A percentile compares a stretch with the other conserved stretches of the same genome.
These are phyloP conservation scores for Panopea generosa DNA, from an alignment of 2,888 invertebrate species.

Conservation along the genomic window DNA sequence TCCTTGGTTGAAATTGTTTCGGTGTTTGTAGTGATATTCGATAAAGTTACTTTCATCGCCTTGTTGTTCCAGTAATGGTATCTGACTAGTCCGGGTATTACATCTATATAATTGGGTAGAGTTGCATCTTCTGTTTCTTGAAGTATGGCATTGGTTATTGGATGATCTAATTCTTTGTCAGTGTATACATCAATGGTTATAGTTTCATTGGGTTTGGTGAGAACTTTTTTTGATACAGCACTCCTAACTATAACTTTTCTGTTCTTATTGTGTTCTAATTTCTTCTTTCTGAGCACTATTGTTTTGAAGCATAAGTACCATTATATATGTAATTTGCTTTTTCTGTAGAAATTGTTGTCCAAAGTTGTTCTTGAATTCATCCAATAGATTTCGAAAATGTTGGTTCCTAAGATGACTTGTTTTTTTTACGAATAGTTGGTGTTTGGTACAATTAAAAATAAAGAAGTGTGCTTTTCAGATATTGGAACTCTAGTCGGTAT, in stretches of 20 bases:
- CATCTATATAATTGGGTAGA: conserved; percentile 24
- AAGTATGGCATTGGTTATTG: conserved; percentile 14
- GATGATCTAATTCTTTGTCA: conserved; percentile 32
- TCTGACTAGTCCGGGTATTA: conserved; percentile 19
- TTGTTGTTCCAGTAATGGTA: conserved; percentile 1
- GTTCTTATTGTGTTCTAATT: conserved; percentile 12
- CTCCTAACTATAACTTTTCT: conserved; percentile 23
- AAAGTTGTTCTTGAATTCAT: neutral
- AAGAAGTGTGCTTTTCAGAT: neutral
- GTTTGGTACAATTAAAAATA: conserved; percentile 1
- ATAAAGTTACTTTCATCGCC: conserved; percentile 11
- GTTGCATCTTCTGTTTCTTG: conserved; percentile 16
- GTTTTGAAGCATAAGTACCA: neutral
- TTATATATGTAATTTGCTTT: neutral
- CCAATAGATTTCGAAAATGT: neutral
- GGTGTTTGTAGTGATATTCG: conserved; percentile 30
- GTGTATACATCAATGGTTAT: conserved; percentile 9
- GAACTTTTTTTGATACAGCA: conserved; percentile 13
- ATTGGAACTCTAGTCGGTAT: neutral
- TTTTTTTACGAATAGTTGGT: neutral
- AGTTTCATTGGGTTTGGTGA: conserved; percentile 19
- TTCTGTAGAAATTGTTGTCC: conserved; percentile 3
- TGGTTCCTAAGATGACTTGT: conserved; percentile 1
- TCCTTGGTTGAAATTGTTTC: conserved; percentile 19
- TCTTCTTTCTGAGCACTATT: neutral